Conservation (phyloP, 2,888 invertebrate species). For the Cylloceria caligata region DNA sequence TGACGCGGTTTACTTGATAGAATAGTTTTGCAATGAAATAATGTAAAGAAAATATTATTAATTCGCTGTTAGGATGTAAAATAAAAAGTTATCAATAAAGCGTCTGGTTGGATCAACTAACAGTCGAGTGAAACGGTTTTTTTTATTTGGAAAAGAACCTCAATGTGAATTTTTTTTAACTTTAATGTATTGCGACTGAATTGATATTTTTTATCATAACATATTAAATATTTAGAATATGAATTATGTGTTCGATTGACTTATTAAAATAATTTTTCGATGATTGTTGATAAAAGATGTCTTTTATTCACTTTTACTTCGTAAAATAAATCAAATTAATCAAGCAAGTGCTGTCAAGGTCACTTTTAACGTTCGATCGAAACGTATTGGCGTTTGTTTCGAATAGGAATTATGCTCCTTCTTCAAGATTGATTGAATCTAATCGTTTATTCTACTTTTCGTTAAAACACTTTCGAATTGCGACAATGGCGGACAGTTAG, state of each 20-base stretch:
- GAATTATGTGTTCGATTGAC: background rate
- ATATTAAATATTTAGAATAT: background rate
- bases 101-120: too few species aligned
- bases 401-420: background rate
- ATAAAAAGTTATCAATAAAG: too few species aligned
- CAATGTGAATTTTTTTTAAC: too few species aligned
- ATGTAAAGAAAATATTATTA: too few species aligned
- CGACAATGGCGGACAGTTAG: background rate
- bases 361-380: background rate
- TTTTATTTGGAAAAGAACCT: too few species aligned
- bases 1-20: too few species aligned
- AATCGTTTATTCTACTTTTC: slow-evolving; percentile 22
- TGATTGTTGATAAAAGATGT: too few species aligned
- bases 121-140: too few species aligned
- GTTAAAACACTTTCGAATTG: slow-evolving; percentile 1
- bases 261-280: background rate
- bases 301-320: background rate
- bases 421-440: background rate
- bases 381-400: background rate
- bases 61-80: too few species aligned
- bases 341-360: background rate
- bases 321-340: background rate
- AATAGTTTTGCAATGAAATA: too few species aligned
- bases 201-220: too few species aligned
- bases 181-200: too few species aligned